Base-by-base conservation (phyloP, 2,888 invertebrate genomes). In the Microplitis manilae region DNA sequence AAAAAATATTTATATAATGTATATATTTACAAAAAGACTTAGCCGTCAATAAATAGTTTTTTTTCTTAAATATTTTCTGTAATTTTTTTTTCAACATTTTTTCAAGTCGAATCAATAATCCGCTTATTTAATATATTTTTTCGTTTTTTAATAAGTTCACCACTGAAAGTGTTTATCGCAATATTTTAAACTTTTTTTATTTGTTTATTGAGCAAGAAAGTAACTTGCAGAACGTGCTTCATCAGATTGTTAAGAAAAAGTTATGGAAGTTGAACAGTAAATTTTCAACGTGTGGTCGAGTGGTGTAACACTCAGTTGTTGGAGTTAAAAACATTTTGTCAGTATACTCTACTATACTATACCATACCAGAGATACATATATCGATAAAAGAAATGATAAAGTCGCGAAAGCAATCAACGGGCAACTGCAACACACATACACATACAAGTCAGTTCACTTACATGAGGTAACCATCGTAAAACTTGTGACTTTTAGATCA, bases 231-330 rank as follows among this genome's bases (percentile, higher is more conserved):
- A 59, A 73, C 59, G 73, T 73, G 67, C 73, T 73, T 38, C 59
- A 73, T 73, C 73, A 75, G 39, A 75, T 68, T 68, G 68, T n/a
- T 30, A 39, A 30, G 38, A 59, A 50, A 62, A 50, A 62, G 68
- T 75, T 68, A 50, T 50, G 13, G 67, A 75, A 75, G 60, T 75
- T 75, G n/a, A 65, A 50, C 74, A 68, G 72, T 77, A 79, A 71
- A 75, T 79, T 77, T 77, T 75, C 71, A 64, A 74, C 76, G 79
- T 79, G 76, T 76, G 79, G 79, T 76, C 65, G 76, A 70, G 69
- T 50, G 67, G 73, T 67, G 76, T 68, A 76, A 71, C 79, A 79
- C 70, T 70, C 60, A 65, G 70, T 68, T 71, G 67, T 68, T 65
- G 39, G 67, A 59, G 67, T 41, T 65, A 67, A 38, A 67, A 73